Conservation (phyloP, 2,888 invertebrate species). For the Xanthorhoe spadicearia region DNA sequence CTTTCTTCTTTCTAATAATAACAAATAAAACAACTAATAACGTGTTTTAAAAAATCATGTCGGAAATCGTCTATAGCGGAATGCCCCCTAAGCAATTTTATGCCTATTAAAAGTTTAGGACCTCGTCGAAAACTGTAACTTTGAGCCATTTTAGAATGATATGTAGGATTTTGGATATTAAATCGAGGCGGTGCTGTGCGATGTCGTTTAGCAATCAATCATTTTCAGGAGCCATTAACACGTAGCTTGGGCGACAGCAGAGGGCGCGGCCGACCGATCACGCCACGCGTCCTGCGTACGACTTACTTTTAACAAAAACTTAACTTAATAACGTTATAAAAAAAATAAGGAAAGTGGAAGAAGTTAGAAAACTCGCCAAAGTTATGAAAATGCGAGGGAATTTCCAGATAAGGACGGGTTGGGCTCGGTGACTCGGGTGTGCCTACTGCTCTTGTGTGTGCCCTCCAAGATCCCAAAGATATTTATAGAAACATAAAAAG, state of each 20-base stretch:
- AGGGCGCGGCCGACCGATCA: conserved; percentile 68
- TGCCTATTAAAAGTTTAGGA: not conserved
- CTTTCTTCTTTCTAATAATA: too few relatives aligned
- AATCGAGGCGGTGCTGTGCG: conserved; percentile 56
- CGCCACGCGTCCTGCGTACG: conserved; percentile 53
- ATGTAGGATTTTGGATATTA: conserved; percentile 52
- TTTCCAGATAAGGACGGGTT: conserved; percentile 16
- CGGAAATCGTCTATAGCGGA: too few relatives aligned
- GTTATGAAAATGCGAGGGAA: conserved; percentile 32
- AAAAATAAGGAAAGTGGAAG: conserved; percentile 39
- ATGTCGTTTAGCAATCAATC: conserved; percentile 69
- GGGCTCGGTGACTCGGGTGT: not conserved
- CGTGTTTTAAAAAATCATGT: too few relatives aligned
- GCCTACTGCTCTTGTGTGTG: not conserved
- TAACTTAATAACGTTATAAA: too few relatives aligned
- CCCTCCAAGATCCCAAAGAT: not conserved
- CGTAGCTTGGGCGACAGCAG: conserved; percentile 57
- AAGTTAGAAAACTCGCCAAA: conserved; percentile 41
- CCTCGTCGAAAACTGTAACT: not conserved
- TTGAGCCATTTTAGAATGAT: conserved; percentile 29
- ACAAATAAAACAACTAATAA: too few relatives aligned
- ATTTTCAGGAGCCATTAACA: conserved; percentile 71
- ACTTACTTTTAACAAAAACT: conserved; percentile 34
- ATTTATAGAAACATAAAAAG: not conserved
- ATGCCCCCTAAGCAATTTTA: not conserved